Percentiles rank a stretch among this genome's conserved stretches.
phyloP scores from a whole-genome alignment of 2,113 vertebrate species.

The Oncorhynchus mykiss region DNA sequence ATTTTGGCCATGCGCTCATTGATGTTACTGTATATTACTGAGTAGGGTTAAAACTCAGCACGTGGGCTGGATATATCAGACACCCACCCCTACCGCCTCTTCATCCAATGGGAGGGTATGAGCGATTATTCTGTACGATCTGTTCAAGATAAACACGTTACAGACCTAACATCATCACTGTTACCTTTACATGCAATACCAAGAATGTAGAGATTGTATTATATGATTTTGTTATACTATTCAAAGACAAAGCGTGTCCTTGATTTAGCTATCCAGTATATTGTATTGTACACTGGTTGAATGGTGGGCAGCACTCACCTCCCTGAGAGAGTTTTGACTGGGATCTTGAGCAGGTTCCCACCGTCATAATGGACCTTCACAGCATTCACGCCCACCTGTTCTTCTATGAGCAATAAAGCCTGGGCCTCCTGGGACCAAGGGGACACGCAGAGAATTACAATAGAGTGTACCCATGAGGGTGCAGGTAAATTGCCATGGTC shows the following conservation, averaged over 20 bases:
- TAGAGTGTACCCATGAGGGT: too few relatives aligned
- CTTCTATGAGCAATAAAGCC: constrained; percentile 73
- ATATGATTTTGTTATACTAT: too few relatives aligned
- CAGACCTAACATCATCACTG: constrained; percentile 4
- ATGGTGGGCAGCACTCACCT: constrained; percentile 71
- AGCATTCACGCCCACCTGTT: constrained; percentile 75
- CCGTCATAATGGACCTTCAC: constrained; percentile 79
- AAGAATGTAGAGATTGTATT: background rate
- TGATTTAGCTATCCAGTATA: too few relatives aligned
- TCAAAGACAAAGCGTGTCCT: background rate
- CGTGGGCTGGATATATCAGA: constrained; percentile 37
- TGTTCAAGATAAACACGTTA: constrained; percentile 73
- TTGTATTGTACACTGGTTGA: background rate
- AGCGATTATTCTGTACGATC: constrained; percentile 79
- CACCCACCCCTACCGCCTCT: constrained; percentile 74
- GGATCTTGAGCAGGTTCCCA: constrained; percentile 80
- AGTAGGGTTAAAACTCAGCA: constrained; percentile 41
- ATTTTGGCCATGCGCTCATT: constrained; percentile 49
- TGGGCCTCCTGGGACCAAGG: constrained; percentile 77
- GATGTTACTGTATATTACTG: constrained; percentile 39
- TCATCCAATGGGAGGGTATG: constrained; percentile 68
- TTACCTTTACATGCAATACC: too few relatives aligned
- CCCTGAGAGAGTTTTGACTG: constrained; percentile 83
- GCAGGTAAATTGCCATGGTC: too few relatives aligned
- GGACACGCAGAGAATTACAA: too few relatives aligned